Conservation (phyloP, 2,797 vertebrate genomes). For the Steatocranus sp. region DNA sequence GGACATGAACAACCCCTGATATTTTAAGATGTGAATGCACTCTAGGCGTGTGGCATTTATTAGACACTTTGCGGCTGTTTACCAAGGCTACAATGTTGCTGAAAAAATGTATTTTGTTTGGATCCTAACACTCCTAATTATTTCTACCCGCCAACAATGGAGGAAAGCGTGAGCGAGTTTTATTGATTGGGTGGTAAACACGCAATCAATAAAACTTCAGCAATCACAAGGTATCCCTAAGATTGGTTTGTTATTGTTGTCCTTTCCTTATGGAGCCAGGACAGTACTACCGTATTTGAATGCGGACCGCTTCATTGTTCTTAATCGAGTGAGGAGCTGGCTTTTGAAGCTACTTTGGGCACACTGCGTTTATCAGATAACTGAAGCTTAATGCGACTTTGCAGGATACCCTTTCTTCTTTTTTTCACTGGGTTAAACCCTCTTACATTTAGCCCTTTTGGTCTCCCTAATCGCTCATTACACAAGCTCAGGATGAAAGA, state of each 20-base stretch:
- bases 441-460: constrained; percentile 36
- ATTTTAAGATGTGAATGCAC: neutral
- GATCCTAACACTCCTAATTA: neutral
- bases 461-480: neutral
- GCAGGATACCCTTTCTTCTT: constrained; percentile 38
- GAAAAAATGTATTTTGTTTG: neutral
- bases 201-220: neutral
- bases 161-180: neutral
- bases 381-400: constrained; percentile 38
- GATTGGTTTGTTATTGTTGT: neutral
- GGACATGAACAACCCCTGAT: neutral
- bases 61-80: neutral
- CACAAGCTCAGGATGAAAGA: neutral
- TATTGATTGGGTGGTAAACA: constrained; percentile 19
- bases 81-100: neutral
- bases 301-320: neutral
- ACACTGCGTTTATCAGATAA: constrained; percentile 60
- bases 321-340: neutral
- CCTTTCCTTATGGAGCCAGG: neutral
- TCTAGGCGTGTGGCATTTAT: neutral
- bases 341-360: constrained; percentile 25
- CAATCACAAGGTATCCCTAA: constrained; percentile 1
- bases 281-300: neutral
- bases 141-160: neutral
- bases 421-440: constrained; percentile 49